Conservation (phyloP, 2,113 vertebrate genomes). For the Oreochromis tanganicae region DNA sequence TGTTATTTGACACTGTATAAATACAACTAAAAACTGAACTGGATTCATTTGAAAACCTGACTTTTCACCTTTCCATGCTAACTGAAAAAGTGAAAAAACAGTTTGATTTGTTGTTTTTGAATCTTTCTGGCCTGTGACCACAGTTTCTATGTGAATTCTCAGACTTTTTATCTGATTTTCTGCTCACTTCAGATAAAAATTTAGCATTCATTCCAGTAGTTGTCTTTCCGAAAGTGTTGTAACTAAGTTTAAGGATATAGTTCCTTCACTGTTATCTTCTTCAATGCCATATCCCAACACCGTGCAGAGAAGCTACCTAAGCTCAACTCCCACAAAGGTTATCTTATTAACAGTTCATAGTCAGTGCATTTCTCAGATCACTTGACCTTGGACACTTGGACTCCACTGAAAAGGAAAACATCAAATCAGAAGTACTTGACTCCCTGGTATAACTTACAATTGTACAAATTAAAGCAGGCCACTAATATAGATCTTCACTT, state of each 20-base stretch:
- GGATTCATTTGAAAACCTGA: not conserved
- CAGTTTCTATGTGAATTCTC: not conserved
- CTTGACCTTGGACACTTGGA: not conserved
- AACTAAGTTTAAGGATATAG: not conserved
- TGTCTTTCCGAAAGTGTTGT: not conserved
- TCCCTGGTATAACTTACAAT: not conserved
- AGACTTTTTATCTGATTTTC: not conserved
- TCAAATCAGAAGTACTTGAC: not conserved
- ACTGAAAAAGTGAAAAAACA: too few species aligned
- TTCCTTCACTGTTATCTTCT: not conserved
- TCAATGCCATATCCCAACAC: not conserved
- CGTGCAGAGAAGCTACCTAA: not conserved
- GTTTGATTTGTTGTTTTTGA: not conserved
- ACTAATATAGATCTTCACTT: fast-evolving
- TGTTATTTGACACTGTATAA: not conserved
- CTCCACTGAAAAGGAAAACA: not conserved
- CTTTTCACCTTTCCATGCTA: not conserved
- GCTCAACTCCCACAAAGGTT: not conserved
- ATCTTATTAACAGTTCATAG: not conserved
- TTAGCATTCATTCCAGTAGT: not conserved
- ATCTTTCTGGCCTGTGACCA: fast-evolving
- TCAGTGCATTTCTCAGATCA: fast-evolving
- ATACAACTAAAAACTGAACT: not conserved
- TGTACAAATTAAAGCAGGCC: fast-evolving
- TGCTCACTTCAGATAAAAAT: not conserved